Conservation (phyloP, 1,140 invertebrate species). For the Bursaphelenchus mucronatus region DNA sequence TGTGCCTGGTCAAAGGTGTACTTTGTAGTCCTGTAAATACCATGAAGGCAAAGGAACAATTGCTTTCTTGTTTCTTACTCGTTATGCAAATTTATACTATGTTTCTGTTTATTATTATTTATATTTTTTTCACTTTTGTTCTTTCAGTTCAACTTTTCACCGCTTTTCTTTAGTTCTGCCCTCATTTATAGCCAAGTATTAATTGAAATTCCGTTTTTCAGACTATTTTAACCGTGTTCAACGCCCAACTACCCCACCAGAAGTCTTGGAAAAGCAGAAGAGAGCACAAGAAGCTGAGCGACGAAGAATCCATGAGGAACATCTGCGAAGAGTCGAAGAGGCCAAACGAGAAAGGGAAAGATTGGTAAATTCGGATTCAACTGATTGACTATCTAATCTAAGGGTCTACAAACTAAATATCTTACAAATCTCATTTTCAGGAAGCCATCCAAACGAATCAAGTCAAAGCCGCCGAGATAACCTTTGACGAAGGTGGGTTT, state of each 20-base stretch:
- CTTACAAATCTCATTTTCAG: slow-evolving; percentile 3
- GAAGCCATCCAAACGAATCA: slow-evolving; percentile 14
- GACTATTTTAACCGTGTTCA: slow-evolving; percentile 32
- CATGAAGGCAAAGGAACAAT: too few relatives aligned
- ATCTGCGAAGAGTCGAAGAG: slow-evolving; percentile 22
- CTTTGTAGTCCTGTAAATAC: too few relatives aligned
- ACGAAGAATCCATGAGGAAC: slow-evolving; percentile 18
- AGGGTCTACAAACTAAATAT: too few relatives aligned
- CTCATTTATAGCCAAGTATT: background rate
- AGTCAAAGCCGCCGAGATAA: background rate
- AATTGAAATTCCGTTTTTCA: slow-evolving; percentile 15
- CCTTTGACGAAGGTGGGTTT: too few relatives aligned
- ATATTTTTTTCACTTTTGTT: too few relatives aligned
- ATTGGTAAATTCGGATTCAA: background rate
- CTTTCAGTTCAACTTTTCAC: too few relatives aligned
- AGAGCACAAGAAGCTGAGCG: slow-evolving; percentile 25
- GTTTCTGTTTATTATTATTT: too few relatives aligned
- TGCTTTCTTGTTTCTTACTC: too few relatives aligned
- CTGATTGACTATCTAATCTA: too few relatives aligned
- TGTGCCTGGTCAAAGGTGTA: background rate
- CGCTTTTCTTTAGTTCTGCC: too few relatives aligned
- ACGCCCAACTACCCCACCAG: background rate
- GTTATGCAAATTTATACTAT: too few relatives aligned
- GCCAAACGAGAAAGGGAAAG: slow-evolving; percentile 21
- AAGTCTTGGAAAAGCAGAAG: slow-evolving; percentile 5